phyloP scores from a whole-genome alignment of 2,888 invertebrate genomes.

The Macaria liturata region DNA sequence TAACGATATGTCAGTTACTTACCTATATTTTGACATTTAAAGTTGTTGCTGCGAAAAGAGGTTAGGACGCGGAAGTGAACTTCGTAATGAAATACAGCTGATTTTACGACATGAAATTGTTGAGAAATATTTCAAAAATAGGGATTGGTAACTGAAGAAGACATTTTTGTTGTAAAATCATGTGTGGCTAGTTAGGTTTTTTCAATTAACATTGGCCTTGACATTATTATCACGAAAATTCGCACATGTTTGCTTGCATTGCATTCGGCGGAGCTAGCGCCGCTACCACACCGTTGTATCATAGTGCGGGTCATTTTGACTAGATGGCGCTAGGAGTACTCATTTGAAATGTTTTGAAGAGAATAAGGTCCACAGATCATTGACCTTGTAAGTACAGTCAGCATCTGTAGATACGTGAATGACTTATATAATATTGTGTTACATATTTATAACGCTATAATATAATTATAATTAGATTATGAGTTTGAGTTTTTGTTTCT shows the following conservation, averaged over 20 bases:
- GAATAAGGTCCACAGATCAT: constrained; percentile 27
- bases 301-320: constrained; percentile 29
- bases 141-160: constrained; percentile 5
- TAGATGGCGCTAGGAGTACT: constrained; percentile 60
- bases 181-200: constrained; percentile 16
- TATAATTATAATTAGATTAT: no score
- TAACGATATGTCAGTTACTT: constrained; percentile 9
- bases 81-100: constrained; percentile 20
- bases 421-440: no score
- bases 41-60: constrained; percentile 52
- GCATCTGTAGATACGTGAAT: background rate
- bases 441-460: no score
- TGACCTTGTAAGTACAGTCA: constrained; percentile 23
- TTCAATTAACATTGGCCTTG: constrained; percentile 65
- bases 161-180: constrained; percentile 16
- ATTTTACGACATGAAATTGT: constrained; percentile 1
- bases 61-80: constrained; percentile 63
- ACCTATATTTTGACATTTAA: constrained; percentile 29
- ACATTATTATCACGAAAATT: constrained; percentile 71
- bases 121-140: background rate
- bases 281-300: constrained; percentile 37
- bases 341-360: constrained; percentile 30
- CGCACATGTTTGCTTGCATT: constrained; percentile 53
- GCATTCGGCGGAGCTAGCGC: constrained; percentile 44
- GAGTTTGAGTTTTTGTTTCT: no score